Base-by-base conservation (phyloP, 2,888 invertebrate genomes). In the Campoplex nolae region DNA sequence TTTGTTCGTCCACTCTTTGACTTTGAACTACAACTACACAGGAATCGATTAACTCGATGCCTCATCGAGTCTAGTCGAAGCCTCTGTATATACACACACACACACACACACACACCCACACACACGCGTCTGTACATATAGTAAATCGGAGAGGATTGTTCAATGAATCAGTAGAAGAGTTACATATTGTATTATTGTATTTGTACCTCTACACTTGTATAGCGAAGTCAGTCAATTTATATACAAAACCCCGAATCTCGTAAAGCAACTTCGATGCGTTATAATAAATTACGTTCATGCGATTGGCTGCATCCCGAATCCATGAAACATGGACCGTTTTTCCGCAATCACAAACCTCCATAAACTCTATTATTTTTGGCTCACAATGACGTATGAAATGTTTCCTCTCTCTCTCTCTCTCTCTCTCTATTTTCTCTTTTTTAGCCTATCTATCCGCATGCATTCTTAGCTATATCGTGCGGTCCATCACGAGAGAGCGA, bases 351-450 rank as follows among this genome's bases (percentile, higher is more conserved):
- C 56, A 76, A 84, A 58, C 74, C 73, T 42, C 77, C 45, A 62
- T 78, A 76, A 73, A 65, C 65, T 67, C 48, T 79, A 83, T 84
- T 86, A 86, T 86, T 84, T 68, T 80, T 86, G 79, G 76, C 84
- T 81, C 58, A 67, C 73, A 28, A 67, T 67, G 70, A 77, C 77
- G 42, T 42, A 67, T 56, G 51, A 56, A 45, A 81, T 32, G 4
- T 35, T 3, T 65, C 16, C 18, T 3, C 0, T 51, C n/a, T 28
- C 13, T 51, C 18, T 3, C 0, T 51, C n/a, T 28, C 13, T 51
- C 23, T 42, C 42, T 42, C 45, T 73, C 73, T n/a, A 62, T 70
- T 70, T 7, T 32, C 65, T 51, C 45, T n/a, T 28, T 45, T 9
- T 51, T 35, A 9, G 18, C 28, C 0, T 18, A 71, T 28, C 70